These are phyloP conservation scores for Pristiophorus japonicus DNA, from an alignment of 2,113 vertebrate species.

Conservation along the genomic window DNA sequence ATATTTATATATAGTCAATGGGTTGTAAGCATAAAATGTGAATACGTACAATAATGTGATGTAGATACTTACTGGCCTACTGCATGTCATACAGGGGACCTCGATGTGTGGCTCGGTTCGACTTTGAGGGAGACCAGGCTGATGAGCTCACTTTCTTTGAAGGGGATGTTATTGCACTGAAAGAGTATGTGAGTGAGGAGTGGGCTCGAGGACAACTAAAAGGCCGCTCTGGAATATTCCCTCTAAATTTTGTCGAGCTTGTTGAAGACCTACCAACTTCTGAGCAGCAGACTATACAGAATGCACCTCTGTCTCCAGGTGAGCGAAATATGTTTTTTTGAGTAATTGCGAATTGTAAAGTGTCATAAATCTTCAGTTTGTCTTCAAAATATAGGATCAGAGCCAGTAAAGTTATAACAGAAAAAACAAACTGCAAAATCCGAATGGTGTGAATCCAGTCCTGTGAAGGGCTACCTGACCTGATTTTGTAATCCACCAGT, in stretches of 20 bases:
- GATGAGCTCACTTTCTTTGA: conserved; percentile 84
- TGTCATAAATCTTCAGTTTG: neutral
- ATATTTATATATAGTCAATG: neutral
- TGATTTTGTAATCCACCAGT: neutral
- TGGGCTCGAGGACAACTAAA: conserved; percentile 79
- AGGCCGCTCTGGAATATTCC: conserved; percentile 68
- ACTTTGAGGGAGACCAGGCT: conserved; percentile 78
- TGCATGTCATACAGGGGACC: conserved; percentile 59
- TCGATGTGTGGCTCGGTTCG: conserved; percentile 77
- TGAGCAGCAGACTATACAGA: conserved; percentile 44
- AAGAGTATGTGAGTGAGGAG: conserved; percentile 74
- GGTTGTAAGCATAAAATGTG: neutral
- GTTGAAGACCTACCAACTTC: conserved; percentile 68
- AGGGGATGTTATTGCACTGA: conserved; percentile 78
- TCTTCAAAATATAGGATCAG: neutral
- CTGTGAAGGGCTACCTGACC: neutral
- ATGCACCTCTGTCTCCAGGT: conserved; percentile 40
- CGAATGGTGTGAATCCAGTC: neutral
- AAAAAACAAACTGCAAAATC: neutral
- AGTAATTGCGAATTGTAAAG: neutral
- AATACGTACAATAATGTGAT: neutral
- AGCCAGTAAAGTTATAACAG: neutral
- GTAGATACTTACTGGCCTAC: neutral
- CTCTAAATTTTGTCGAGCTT: conserved; percentile 83
- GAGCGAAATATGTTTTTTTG: conserved; percentile 30